Base-by-base conservation (phyloP, 2,797 vertebrate genomes). In the Euthynnus affinis region DNA sequence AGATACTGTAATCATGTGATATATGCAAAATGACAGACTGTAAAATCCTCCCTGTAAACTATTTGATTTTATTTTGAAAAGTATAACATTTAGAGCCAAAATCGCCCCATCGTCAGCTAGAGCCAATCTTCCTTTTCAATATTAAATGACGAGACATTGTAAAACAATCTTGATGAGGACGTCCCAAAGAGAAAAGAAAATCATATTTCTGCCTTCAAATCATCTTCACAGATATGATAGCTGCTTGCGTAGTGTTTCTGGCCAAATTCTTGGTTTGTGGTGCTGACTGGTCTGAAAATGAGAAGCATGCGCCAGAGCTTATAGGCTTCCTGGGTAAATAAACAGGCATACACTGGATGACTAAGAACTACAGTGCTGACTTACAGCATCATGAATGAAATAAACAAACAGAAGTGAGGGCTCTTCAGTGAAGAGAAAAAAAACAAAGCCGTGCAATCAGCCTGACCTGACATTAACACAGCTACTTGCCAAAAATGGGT, bases 381-480 rank as follows among this genome's bases (percentile, higher is more conserved):
- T 74, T 52, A 25, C 9, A 34, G 59, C 61, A 63, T 64, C 34
- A 69, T 46, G 80, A 71, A 60, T 76, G 52, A 70, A 66, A 76
- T 58, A 62, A 80, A 78, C 32, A 42, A 44, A 57, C 51, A 27
- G 53, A 58, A 57, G 60, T 63, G 65, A 76, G 55, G 51, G 34
- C 40, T 75, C 51, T 23, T 5, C 52, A 53, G 48, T 4, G 48
- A 81, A 23, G 27, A 51, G n/a, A n/a, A n/a, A n/a, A n/a, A n/a
- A 59, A 78, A 88, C 61, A 84, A 76, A 76, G 64, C 44, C 59
- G 9, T 75, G 46, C 60, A 74, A 69, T 56, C 8, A 61, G 55
- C 55, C 82, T 46, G 68, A 44, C 49, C 68, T 60, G 66, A 68
- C 74, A 67, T 78, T 53, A 77, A 71, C 63, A 40, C 63, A 66